Conservation (phyloP, 2,113 vertebrate species). For the Herpetotheres cachinnans region DNA sequence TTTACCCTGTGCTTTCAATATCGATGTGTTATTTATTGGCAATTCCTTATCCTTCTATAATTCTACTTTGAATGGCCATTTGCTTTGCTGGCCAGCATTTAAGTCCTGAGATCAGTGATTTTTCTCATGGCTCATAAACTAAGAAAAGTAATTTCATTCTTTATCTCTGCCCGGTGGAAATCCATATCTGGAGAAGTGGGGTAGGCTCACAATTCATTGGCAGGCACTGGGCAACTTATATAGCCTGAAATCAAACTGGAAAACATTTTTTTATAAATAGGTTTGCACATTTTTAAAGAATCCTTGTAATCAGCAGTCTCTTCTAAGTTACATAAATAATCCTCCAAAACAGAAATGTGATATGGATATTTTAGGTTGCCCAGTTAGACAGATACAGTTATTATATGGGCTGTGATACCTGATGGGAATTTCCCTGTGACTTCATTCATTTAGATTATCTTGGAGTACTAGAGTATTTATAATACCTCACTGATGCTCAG, state of each 20-base stretch:
- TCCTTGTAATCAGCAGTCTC: background rate
- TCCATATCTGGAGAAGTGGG: background rate
- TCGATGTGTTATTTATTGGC: background rate
- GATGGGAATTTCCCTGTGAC: background rate
- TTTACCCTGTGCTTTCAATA: background rate
- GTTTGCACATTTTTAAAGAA: background rate
- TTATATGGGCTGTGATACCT: background rate
- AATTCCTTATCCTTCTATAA: slow-evolving; percentile 13
- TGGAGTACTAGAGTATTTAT: background rate
- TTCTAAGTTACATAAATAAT: background rate
- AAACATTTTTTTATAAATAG: background rate
- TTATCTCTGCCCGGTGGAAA: slow-evolving; percentile 30
- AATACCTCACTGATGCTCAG: background rate
- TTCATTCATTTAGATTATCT: background rate
- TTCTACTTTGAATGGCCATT: slow-evolving; percentile 34
- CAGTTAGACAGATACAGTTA: background rate
- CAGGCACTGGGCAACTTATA: background rate
- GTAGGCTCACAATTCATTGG: background rate
- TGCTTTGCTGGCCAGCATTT: background rate
- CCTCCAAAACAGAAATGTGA: background rate
- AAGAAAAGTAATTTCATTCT: background rate
- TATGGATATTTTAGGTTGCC: background rate
- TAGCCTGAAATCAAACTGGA: background rate
- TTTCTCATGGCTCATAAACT: slow-evolving; percentile 15
- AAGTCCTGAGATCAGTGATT: slow-evolving; percentile 6